These are phyloP conservation scores for Andricus grossulariae DNA, from an alignment of 1,140 invertebrate species.

Conservation along the genomic window DNA sequence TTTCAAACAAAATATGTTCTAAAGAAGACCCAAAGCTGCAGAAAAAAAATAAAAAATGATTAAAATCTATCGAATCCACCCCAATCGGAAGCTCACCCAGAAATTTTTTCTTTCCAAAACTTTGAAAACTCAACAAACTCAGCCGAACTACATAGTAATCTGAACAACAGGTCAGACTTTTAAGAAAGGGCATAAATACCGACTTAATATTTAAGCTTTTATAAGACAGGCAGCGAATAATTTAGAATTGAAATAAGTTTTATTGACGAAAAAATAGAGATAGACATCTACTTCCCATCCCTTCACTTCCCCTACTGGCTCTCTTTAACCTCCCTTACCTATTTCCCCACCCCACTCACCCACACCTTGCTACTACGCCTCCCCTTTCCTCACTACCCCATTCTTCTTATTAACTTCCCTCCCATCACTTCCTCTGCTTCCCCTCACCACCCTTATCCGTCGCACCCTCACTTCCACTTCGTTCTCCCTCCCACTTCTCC, in stretches of 20 bases:
- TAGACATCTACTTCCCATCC: too few relatives aligned
- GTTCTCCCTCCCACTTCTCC: too few relatives aligned
- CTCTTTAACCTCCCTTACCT: too few relatives aligned
- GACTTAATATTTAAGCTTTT: neutral
- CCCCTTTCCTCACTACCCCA: too few relatives aligned
- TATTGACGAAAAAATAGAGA: constrained; percentile 78
- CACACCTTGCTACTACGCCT: too few relatives aligned
- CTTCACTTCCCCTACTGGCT: too few relatives aligned
- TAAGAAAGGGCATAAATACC: neutral
- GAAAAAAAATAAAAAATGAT: constrained; percentile 40
- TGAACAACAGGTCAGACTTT: neutral
- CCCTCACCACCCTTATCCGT: too few relatives aligned
- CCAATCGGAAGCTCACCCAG: neutral
- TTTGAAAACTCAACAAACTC: neutral
- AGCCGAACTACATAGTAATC: neutral
- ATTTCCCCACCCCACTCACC: too few relatives aligned
- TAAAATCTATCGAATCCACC: neutral
- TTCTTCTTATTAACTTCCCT: too few relatives aligned
- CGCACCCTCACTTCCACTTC: too few relatives aligned
- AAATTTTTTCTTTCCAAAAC: neutral
- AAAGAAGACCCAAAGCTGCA: constrained; percentile 18
- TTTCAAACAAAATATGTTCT: neutral
- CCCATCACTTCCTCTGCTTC: too few relatives aligned
- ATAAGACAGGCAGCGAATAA: neutral
- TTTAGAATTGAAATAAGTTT: neutral